Evolutionary conservation across 2,113 vertebrate genomes (phyloP).

Genomic region (Callopanchax toddi): DNA sequence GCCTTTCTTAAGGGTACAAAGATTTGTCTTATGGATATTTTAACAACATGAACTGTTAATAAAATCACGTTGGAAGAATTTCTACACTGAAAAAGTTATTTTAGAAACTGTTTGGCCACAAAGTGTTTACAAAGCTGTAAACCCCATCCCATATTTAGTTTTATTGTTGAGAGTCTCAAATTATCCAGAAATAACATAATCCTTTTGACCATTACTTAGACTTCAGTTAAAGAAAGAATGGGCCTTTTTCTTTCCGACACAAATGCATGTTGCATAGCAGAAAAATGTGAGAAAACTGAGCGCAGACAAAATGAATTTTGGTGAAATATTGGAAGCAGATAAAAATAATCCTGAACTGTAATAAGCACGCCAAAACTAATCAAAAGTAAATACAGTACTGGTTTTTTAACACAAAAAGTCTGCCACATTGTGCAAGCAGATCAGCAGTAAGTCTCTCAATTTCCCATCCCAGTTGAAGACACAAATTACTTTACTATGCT

Average conservation of each 20-base stretch:
- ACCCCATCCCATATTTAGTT: not conserved
- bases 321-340: not conserved
- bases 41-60: not conserved
- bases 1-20: not conserved
- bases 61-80: not conserved
- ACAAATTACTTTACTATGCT: conserved; percentile 66
- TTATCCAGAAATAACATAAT: not conserved
- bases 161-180: not conserved
- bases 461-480: conserved; percentile 55
- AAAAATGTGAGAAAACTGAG: not conserved
- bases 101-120: not conserved
- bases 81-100: not conserved
- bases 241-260: not conserved
- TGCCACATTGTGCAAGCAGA: conserved; percentile 41
- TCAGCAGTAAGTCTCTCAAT: conserved; percentile 60
- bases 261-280: not conserved
- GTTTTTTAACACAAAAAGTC: conserved; percentile 13
- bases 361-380: conserved; percentile 9
- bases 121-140: not conserved
- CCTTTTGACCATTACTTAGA: too few species aligned
- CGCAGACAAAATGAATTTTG: not conserved
- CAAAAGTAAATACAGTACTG: conserved; percentile 8
- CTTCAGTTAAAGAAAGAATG: too few species aligned
- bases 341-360: not conserved
- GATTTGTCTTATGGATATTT: not conserved